Base-by-base conservation (phyloP, 1,140 invertebrate genomes). In the Drosophila baimaii region DNA sequence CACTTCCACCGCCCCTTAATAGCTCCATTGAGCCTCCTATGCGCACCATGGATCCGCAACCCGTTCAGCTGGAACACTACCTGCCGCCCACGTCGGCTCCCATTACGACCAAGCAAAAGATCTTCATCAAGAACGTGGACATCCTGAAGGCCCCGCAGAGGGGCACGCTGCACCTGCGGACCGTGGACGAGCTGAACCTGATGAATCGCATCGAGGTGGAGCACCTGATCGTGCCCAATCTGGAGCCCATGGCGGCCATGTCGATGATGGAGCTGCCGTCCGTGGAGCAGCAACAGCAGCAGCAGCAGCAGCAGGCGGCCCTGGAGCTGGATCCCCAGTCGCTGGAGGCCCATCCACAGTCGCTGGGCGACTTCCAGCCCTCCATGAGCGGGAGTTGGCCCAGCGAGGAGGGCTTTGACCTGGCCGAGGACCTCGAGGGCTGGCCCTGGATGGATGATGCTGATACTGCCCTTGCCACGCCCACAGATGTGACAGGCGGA, bases 211-310 rank as follows among this genome's bases (percentile, higher is more conserved):
- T 76, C 49, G 91, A 92, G 47, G 91, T 92, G 41, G 84, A 92
- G 59, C 88, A 89, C 49, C 49, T 92, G 10, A 89, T 92, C 37
- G 91, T 90, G 31, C 91, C 90, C 2, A 91, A 97, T 96, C 80
- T 99, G 96, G 81, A 21, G 98, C 97, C 43, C 98, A 51, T 83
- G 64, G 31, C 74, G 52, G 41, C 82, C 10, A 43, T 76, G 56
- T 35, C 73, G 19, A 56, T 71, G 52, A 72, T 81, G 47, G 92
- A 93, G 98, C 98, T 23, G 92, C 95, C 90, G 0, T 17, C 72
- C 6, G 61, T 70, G 23, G 54, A 65, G 15, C 52, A 44, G 19
- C 69, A 9, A 2, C 73, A 29, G 9, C 47, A 64, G 10, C 51
- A 52, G 37, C 64, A 7, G 3, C 73, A 51, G 10, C 29, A 17